Conservation (phyloP, 2,888 invertebrate species). For the Sisyra terminalis region DNA sequence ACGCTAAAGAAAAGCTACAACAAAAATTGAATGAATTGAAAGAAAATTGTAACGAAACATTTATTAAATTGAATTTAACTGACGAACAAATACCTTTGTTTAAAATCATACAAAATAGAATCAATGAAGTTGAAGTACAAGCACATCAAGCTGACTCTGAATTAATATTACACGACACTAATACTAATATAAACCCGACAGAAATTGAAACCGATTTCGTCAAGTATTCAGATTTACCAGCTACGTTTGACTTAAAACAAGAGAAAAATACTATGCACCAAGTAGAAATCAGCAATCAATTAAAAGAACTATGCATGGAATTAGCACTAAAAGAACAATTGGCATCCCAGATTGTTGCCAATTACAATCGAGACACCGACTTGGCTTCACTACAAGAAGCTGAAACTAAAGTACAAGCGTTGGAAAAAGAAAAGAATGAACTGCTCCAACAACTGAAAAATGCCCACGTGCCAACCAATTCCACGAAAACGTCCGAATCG, state of each 20-base stretch:
- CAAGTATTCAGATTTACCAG: slow-evolving; percentile 9
- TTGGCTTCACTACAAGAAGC: slow-evolving; percentile 36
- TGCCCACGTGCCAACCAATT: slow-evolving; percentile 35
- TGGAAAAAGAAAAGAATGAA: slow-evolving; percentile 62
- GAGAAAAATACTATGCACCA: slow-evolving; percentile 54
- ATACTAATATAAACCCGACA: background rate
- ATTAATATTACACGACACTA: slow-evolving; percentile 14
- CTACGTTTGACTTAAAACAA: slow-evolving; percentile 19
- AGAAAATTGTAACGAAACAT: slow-evolving; percentile 37
- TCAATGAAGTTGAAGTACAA: slow-evolving; percentile 3
- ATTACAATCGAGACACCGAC: slow-evolving; percentile 25
- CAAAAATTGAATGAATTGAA: slow-evolving; percentile 40
- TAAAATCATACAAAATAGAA: slow-evolving; percentile 5
- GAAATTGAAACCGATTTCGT: background rate
- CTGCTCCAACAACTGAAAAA: slow-evolving; percentile 47
- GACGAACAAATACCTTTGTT: slow-evolving; percentile 2
- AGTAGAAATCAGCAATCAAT: slow-evolving; percentile 44
- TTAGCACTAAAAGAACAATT: slow-evolving; percentile 48
- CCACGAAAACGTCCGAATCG: slow-evolving; percentile 50
- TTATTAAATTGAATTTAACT: slow-evolving; percentile 34
- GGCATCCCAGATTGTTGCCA: slow-evolving; percentile 44
- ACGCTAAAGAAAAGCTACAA: slow-evolving; percentile 48
- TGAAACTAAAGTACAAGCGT: slow-evolving; percentile 45
- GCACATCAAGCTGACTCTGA: slow-evolving; percentile 3
- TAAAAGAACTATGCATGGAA: slow-evolving; percentile 52